Conservation (phyloP, 2,888 invertebrate species). For the Polyommatus iphigenia region DNA sequence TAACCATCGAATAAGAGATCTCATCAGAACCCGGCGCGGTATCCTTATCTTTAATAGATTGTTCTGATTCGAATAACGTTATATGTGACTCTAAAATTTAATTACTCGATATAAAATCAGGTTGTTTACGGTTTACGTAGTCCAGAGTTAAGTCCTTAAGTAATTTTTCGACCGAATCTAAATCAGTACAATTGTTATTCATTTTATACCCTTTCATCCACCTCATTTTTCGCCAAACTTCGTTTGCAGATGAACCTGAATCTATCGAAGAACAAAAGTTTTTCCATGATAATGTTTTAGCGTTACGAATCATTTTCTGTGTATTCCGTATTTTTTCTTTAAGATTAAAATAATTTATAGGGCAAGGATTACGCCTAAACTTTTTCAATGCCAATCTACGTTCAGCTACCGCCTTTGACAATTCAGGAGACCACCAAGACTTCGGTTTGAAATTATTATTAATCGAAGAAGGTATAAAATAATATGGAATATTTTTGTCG, state of each 20-base stretch:
- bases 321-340: constrained; percentile 5
- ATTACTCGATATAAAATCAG: neutral
- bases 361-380: constrained; percentile 29
- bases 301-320: constrained; percentile 22
- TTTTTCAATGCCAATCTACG: constrained; percentile 24
- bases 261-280: constrained; percentile 29
- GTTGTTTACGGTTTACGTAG: neutral
- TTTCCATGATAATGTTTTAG: constrained; percentile 25
- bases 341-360: neutral
- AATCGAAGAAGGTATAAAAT: constrained; percentile 7
- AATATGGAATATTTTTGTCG: constrained; percentile 1
- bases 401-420: constrained; percentile 30
- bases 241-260: neutral
- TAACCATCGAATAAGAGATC: constrained; percentile 35
- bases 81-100: constrained; percentile 13
- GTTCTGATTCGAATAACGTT: constrained; percentile 29
- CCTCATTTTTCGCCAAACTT: constrained; percentile 31
- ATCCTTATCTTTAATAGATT: constrained; percentile 30
- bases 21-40: constrained; percentile 33
- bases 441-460: constrained; percentile 4
- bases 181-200: neutral
- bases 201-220: constrained; percentile 23
- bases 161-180: neutral
- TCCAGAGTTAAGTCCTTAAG: constrained; percentile 12
- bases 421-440: constrained; percentile 13